A percentile compares a stretch with the other conserved stretches of the same genome.
Conservation (phyloP, 2,797 vertebrate genomes). For the Danio aesculapii region DNA sequence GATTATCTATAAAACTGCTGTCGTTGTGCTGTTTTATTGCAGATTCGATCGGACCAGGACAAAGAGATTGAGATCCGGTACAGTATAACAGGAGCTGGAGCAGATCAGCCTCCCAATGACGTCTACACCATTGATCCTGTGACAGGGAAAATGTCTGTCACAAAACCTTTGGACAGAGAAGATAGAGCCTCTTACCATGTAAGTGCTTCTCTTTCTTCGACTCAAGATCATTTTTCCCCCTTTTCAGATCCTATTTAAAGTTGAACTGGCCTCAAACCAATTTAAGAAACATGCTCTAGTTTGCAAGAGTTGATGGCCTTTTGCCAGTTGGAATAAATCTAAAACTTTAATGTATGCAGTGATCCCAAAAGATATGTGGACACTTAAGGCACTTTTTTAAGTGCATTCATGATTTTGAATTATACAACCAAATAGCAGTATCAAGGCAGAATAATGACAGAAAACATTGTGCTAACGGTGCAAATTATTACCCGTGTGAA, state of each 20-base stretch:
- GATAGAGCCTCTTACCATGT: constrained; percentile 96
- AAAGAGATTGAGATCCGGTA: constrained; percentile 96
- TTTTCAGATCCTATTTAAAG: constrained; percentile 26
- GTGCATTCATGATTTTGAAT: no score
- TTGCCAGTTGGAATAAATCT: constrained; percentile 27
- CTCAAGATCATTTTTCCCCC: not conserved
- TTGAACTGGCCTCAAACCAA: constrained; percentile 4
- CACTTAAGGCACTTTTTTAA: not conserved
- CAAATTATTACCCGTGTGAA: no score
- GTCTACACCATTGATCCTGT: constrained; percentile 97
- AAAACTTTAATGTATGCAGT: constrained; percentile 2
- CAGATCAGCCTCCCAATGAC: constrained; percentile 95
- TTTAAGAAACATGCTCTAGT: constrained; percentile 35
- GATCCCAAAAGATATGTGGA: not conserved
- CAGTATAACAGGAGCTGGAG: constrained; percentile 96
- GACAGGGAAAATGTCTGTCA: constrained; percentile 96
- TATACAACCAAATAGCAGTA: no score
- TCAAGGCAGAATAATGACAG: no score
- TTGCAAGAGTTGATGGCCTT: constrained; percentile 13
- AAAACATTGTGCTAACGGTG: no score
- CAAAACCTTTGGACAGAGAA: constrained; percentile 94
- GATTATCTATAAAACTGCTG: constrained; percentile 6
- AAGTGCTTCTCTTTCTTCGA: constrained; percentile 66
- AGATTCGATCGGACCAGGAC: constrained; percentile 99
- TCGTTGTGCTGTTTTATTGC: constrained; percentile 58